phyloP scores from a whole-genome alignment of 2,888 invertebrate genomes.

The Pediacus dermestoides region DNA sequence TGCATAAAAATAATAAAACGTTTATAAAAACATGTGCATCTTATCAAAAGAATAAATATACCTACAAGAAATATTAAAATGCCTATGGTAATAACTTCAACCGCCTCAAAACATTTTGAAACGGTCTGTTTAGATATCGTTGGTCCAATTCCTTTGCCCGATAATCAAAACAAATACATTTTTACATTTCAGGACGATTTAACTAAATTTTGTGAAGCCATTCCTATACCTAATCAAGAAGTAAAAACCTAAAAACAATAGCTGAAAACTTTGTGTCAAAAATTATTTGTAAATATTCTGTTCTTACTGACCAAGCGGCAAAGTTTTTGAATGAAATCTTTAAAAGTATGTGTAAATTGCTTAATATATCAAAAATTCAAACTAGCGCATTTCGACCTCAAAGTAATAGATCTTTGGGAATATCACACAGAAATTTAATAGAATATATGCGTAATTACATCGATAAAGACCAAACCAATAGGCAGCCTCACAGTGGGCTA shows the following conservation, averaged over 20 bases:
- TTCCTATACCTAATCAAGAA: conserved; percentile 17
- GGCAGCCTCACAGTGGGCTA: conserved; percentile 23
- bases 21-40: too few relatives aligned
- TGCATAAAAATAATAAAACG: too few relatives aligned
- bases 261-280: conserved; percentile 21
- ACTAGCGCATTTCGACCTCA: conserved; percentile 18
- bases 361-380: too few relatives aligned
- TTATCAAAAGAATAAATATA: too few relatives aligned
- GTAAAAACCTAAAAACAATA: conserved; percentile 11
- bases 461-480: conserved; percentile 23
- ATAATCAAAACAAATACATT: conserved; percentile 14
- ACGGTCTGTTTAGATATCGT: conserved; percentile 22
- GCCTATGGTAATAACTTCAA: conserved; percentile 19
- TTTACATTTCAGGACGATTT: conserved; percentile 19
- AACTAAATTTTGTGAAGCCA: conserved; percentile 19
- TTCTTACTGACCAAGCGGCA: too few relatives aligned
- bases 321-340: conserved; percentile 19
- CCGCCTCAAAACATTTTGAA: conserved; percentile 20
- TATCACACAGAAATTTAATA: too few relatives aligned
- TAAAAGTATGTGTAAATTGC: too few relatives aligned
- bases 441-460: conserved; percentile 24
- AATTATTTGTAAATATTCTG: conserved; percentile 22
- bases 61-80: conserved; percentile 8
- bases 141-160: conserved; percentile 15
- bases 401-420: conserved; percentile 17